phyloP scores from a whole-genome alignment of 2,888 invertebrate species.

The Acanthosepion esculentum region DNA sequence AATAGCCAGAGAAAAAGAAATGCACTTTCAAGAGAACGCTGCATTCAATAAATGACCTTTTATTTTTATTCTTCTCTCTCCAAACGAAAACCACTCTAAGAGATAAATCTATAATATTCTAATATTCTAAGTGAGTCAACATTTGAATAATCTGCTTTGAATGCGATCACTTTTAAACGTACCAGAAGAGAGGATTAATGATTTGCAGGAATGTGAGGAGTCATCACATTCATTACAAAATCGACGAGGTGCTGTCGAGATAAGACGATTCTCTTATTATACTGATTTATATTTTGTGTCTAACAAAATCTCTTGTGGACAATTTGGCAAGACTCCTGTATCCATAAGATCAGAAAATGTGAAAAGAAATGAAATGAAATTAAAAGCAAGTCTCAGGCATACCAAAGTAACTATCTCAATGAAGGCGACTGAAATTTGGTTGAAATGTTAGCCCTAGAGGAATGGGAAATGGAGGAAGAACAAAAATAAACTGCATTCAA shows the following conservation, averaged over 20 bases:
- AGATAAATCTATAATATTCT: neutral
- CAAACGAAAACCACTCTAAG: constrained; percentile 1
- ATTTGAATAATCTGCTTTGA: neutral
- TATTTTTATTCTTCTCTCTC: neutral
- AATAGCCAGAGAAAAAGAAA: neutral
- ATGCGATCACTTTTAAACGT: neutral
- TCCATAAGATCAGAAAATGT: neutral
- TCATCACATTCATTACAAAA: neutral
- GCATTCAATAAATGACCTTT: neutral
- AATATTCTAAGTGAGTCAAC: neutral
- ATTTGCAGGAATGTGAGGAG: neutral
- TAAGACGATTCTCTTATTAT: neutral
- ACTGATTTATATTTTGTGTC: neutral
- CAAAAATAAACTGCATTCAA: constrained; percentile 12
- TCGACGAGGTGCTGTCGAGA: neutral
- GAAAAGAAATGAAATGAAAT: neutral
- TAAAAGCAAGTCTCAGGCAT: neutral
- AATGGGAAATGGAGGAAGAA: neutral
- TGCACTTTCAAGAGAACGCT: neutral
- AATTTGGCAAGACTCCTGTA: neutral
- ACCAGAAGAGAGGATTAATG: neutral
- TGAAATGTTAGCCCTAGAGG: neutral
- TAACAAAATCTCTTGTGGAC: neutral
- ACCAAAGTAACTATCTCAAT: neutral
- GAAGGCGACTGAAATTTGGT: neutral